phyloP scores from a whole-genome alignment of 1,140 invertebrate genomes.

The Drosophila virilis region DNA sequence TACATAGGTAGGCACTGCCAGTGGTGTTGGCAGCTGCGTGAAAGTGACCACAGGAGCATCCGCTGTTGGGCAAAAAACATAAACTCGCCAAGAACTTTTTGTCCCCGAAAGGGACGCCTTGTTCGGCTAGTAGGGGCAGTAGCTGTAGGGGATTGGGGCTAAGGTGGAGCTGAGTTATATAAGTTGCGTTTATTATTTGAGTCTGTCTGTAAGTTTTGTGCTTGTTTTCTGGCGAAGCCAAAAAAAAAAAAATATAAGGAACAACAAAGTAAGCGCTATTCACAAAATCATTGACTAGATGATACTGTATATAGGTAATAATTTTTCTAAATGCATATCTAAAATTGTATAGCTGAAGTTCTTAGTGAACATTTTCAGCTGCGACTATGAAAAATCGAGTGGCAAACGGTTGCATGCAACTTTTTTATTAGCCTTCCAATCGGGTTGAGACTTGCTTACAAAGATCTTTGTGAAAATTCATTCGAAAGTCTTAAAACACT shows the following conservation, averaged over 20 bases:
- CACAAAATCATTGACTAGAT: background rate
- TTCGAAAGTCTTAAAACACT: too few relatives aligned
- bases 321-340: too few relatives aligned
- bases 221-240: slow-evolving; percentile 67
- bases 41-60: slow-evolving; percentile 79
- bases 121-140: slow-evolving; percentile 3
- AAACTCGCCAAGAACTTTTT: slow-evolving; percentile 70
- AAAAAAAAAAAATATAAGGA: slow-evolving; percentile 32
- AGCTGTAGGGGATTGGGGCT: background rate
- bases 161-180: slow-evolving; percentile 60
- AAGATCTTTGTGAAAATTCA: too few relatives aligned
- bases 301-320: background rate
- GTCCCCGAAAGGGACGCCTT: slow-evolving; percentile 44
- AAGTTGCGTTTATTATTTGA: slow-evolving; percentile 79
- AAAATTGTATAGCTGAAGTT: too few relatives aligned
- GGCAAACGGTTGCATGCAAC: too few relatives aligned
- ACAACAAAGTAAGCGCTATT: background rate
- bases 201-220: slow-evolving; percentile 63
- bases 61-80: slow-evolving; percentile 61
- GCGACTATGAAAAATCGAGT: too few relatives aligned
- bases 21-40: slow-evolving; percentile 72
- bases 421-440: too few relatives aligned
- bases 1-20: slow-evolving; percentile 56
- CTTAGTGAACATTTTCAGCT: too few relatives aligned
- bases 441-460: too few relatives aligned